Conservation (phyloP, 2,888 invertebrate species). For the Axea sp. region DNA sequence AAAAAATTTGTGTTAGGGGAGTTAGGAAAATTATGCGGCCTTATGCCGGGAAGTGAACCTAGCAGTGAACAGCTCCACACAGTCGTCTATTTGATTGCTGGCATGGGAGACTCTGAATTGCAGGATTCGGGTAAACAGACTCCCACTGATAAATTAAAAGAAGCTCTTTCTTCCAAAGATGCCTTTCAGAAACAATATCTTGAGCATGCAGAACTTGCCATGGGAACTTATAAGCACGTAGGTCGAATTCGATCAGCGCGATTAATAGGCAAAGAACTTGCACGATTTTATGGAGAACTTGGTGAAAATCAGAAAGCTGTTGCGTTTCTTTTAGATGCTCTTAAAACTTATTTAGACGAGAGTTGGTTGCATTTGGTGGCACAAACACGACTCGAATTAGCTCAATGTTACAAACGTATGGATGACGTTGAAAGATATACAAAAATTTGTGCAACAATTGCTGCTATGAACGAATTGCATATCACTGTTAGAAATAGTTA, state of each 20-base stretch:
- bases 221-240: constrained; percentile 98
- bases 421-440: constrained; percentile 88
- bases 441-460: constrained; percentile 89
- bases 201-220: constrained; percentile 95
- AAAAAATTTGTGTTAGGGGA: constrained; percentile 86
- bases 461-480: constrained; percentile 87
- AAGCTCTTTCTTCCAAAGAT: constrained; percentile 93
- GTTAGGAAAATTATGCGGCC: constrained; percentile 93
- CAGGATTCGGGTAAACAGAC: constrained; percentile 80
- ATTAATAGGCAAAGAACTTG: constrained; percentile 92
- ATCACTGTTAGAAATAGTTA: constrained; percentile 87
- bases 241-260: constrained; percentile 89
- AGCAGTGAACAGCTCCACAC: constrained; percentile 93
- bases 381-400: constrained; percentile 90
- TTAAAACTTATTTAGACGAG: constrained; percentile 92
- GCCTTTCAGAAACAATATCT: constrained; percentile 94
- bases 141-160: constrained; percentile 92
- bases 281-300: constrained; percentile 92
- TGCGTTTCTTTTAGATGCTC: constrained; percentile 91
- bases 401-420: constrained; percentile 90
- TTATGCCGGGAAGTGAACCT: constrained; percentile 90
- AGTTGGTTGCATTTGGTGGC: constrained; percentile 92
- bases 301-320: constrained; percentile 94
- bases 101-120: constrained; percentile 89
- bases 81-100: constrained; percentile 93